A percentile compares a stretch with the other conserved stretches of the same genome.
These are phyloP conservation scores for Rhadinocentrus ornatus DNA, from an alignment of 2,797 vertebrate species.

Conservation along the genomic window DNA sequence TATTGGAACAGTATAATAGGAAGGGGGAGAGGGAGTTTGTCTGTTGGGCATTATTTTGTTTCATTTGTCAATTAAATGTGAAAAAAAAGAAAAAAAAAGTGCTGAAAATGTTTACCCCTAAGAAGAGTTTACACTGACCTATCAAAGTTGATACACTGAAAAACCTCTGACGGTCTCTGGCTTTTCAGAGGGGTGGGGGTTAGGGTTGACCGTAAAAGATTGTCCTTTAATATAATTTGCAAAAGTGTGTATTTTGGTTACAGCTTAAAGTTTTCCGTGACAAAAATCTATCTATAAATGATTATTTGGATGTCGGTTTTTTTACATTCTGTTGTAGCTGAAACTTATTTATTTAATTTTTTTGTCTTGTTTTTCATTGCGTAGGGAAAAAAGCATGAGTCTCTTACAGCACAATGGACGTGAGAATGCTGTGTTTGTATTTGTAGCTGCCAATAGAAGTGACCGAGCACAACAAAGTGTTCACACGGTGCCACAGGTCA, in stretches of 20 bases:
- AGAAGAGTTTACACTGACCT: slow-evolving; percentile 73
- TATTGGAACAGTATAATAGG: slow-evolving; percentile 45
- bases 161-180: slow-evolving; percentile 30
- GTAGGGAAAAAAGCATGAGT: slow-evolving; percentile 67
- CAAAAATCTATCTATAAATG: slow-evolving; percentile 48
- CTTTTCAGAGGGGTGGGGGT: slow-evolving; percentile 32
- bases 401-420: slow-evolving; percentile 67
- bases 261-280: slow-evolving; percentile 46
- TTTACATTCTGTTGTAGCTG: slow-evolving; percentile 37
- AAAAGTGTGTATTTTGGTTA: slow-evolving; percentile 72
- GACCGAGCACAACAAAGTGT: slow-evolving; percentile 51
- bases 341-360: slow-evolving; percentile 36
- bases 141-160: slow-evolving; percentile 69
- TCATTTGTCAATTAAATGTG: slow-evolving; percentile 43
- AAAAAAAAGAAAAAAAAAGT: slow-evolving; percentile 30
- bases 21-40: slow-evolving; percentile 23
- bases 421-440: slow-evolving; percentile 63
- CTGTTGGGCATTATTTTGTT: slow-evolving; percentile 55
- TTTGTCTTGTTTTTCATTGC: slow-evolving; percentile 46
- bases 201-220: slow-evolving; percentile 38
- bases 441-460: slow-evolving; percentile 67
- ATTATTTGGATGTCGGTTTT: slow-evolving; percentile 29
- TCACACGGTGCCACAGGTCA: slow-evolving; percentile 59
- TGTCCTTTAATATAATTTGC: slow-evolving; percentile 43
- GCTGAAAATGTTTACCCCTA: slow-evolving; percentile 62